Conservation (phyloP, 1,140 invertebrate genomes). For the Drosophila miranda region DNA sequence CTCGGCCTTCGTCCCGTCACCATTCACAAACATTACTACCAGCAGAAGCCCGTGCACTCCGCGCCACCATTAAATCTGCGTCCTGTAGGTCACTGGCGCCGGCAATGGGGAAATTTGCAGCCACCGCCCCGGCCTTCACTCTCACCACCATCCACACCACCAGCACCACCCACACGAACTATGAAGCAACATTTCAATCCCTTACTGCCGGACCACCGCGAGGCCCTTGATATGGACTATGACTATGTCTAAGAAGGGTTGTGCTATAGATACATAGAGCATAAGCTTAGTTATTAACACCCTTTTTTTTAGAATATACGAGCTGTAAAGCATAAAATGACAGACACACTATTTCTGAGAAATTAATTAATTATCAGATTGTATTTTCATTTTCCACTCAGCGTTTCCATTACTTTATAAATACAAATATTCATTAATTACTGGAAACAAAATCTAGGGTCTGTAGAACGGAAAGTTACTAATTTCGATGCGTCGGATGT, state of each 20-base stretch:
- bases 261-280: too few species aligned
- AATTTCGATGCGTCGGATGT: too few species aligned
- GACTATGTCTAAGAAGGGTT: constrained; percentile 5
- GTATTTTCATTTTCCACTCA: too few species aligned
- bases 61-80: constrained; percentile 45
- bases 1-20: constrained; percentile 63
- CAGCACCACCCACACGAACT: neutral
- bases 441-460: too few species aligned
- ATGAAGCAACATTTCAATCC: constrained; percentile 36
- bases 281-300: too few species aligned
- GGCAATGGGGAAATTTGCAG: constrained; percentile 1
- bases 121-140: neutral
- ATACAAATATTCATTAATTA: too few species aligned
- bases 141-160: neutral
- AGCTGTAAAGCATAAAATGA: too few species aligned
- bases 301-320: too few species aligned
- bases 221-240: constrained; percentile 11
- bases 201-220: constrained; percentile 40
- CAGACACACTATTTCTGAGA: too few species aligned
- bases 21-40: constrained; percentile 77
- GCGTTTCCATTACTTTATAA: too few species aligned
- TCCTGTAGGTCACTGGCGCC: constrained; percentile 40
- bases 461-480: too few species aligned
- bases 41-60: constrained; percentile 59
- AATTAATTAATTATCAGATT: too few species aligned